Evolutionary conservation across 2,113 vertebrate genomes (phyloP).

Genomic region (Pluvialis apricaria): DNA sequence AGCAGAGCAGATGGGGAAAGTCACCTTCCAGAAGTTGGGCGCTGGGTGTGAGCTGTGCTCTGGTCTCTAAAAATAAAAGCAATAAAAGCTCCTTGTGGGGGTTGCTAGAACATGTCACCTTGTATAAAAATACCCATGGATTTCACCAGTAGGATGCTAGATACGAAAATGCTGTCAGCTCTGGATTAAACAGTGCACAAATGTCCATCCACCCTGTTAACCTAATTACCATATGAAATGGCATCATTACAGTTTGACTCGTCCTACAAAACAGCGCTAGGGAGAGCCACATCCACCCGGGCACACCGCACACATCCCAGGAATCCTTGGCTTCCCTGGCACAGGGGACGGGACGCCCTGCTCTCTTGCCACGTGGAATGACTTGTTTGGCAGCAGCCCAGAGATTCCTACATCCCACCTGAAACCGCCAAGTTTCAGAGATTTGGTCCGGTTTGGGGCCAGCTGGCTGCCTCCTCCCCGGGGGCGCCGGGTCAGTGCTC

Average conservation of each 20-base stretch:
- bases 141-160: conserved; percentile 13
- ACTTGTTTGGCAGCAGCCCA: not conserved
- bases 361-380: not conserved
- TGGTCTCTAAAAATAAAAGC: conserved; percentile 36
- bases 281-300: not conserved
- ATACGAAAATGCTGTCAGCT: conserved; percentile 13
- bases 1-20: conserved; percentile 12
- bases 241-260: not conserved
- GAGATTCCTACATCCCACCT: not conserved
- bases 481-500: not conserved
- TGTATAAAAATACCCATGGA: conserved; percentile 44
- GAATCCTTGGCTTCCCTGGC: not conserved
- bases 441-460: not conserved
- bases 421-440: not conserved
- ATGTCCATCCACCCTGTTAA: conserved; percentile 48
- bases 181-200: conserved; percentile 41
- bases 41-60: not conserved
- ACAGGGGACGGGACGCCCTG: not conserved
- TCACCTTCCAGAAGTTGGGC: conserved; percentile 12
- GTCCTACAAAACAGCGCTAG: not conserved
- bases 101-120: conserved; percentile 43
- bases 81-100: conserved; percentile 48
- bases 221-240: conserved; percentile 23
- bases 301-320: not conserved
- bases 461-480: not conserved